phyloP scores from a whole-genome alignment of 2,888 invertebrate species.

The Lepidonotus clava region DNA sequence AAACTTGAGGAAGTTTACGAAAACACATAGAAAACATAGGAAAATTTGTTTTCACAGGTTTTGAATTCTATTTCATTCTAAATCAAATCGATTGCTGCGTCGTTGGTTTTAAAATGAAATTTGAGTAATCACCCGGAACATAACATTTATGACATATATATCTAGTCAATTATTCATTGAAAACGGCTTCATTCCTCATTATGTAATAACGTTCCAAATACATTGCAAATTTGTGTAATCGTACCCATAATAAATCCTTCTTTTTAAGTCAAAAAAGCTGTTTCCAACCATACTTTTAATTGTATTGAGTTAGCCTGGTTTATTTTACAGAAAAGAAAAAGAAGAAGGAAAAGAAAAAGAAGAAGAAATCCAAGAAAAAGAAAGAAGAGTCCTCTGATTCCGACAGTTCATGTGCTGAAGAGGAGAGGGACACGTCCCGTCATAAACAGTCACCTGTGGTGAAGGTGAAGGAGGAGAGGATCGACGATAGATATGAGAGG shows the following conservation, averaged over 20 bases:
- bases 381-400: not conserved
- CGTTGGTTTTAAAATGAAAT: no score
- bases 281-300: not conserved
- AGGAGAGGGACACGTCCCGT: not conserved
- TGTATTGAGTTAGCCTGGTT: not conserved
- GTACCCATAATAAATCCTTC: not conserved
- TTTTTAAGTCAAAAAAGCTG: no score
- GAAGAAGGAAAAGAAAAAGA: constrained; percentile 24
- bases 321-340: constrained; percentile 8
- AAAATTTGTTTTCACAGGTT: not conserved
- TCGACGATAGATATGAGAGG: not conserved
- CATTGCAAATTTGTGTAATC: not conserved
- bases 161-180: not conserved
- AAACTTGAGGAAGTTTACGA: not conserved
- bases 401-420: not conserved
- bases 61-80: no score
- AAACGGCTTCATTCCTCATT: not conserved
- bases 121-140: not conserved
- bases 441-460: not conserved
- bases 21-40: not conserved
- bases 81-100: no score
- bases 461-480: not conserved
- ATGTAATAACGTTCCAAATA: not conserved
- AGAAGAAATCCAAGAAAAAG: not conserved
- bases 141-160: not conserved